A percentile compares a stretch with the other conserved stretches of the same genome.
phyloP scores from a whole-genome alignment of 1,140 invertebrate genomes.

The Patella vulgata region DNA sequence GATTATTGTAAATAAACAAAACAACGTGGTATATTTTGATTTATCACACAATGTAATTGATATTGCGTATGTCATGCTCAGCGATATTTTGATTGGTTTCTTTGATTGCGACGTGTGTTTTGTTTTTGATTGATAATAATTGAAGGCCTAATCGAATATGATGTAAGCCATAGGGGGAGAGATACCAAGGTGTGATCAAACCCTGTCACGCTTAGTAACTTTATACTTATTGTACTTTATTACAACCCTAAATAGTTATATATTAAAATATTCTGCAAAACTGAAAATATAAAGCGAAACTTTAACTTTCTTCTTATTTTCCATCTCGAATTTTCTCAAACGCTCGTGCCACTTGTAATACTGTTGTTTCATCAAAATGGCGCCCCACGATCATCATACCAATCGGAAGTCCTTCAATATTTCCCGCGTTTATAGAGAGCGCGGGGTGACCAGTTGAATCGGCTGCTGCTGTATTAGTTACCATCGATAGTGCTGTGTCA shows the following conservation, averaged over 20 bases:
- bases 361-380: conserved; percentile 39
- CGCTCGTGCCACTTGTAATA: conserved; percentile 44
- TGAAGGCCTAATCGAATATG: neutral
- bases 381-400: conserved; percentile 46
- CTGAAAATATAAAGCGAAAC: neutral
- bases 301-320: neutral
- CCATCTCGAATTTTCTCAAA: conserved; percentile 29
- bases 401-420: conserved; percentile 41
- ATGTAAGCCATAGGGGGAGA: neutral
- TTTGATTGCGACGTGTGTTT: neutral
- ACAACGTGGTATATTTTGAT: too few relatives aligned
- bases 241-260: neutral
- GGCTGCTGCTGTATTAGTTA: conserved; percentile 41
- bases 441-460: conserved; percentile 53
- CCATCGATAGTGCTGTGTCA: conserved; percentile 21
- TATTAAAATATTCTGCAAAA: neutral
- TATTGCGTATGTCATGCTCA: too few relatives aligned
- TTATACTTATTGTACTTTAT: neutral
- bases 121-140: too few relatives aligned
- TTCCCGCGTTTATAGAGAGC: conserved; percentile 50
- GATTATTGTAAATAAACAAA: too few relatives aligned
- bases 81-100: too few relatives aligned
- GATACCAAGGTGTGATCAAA: neutral
- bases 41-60: too few relatives aligned
- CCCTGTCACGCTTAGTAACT: neutral